Evolutionary conservation across 1,140 invertebrate genomes (phyloP).

Genomic region (Spodoptera litura): DNA sequence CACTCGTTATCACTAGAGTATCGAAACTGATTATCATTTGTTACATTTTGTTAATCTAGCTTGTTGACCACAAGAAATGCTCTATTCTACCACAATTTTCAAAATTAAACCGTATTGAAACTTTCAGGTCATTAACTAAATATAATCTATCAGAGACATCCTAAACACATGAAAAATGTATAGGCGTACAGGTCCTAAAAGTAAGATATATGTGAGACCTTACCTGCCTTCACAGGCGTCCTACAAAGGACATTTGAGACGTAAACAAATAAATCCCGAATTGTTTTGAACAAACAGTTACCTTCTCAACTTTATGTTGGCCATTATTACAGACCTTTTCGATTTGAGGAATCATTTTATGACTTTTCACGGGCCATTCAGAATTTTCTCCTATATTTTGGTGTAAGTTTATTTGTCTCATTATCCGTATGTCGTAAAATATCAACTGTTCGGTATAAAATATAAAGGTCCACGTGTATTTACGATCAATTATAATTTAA

Average conservation of each 20-base stretch:
- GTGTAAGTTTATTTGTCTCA: conserved; percentile 35
- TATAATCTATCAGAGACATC: no score
- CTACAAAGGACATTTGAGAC: conserved; percentile 18
- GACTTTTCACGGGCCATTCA: conserved; percentile 34
- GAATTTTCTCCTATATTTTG: conserved; percentile 18
- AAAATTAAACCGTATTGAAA: no score
- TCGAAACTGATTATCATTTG: no score
- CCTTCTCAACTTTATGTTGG: conserved; percentile 40
- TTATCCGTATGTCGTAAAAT: conserved; percentile 41
- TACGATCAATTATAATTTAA: conserved; percentile 47
- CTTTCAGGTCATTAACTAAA: no score
- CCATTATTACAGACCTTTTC: conserved; percentile 44
- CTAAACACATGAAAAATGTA: no score
- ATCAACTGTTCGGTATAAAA: conserved; percentile 40
- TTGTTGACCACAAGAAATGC: no score
- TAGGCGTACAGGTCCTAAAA: not conserved
- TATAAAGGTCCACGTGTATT: conserved; percentile 34
- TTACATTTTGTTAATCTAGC: no score
- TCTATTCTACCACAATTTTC: no score
- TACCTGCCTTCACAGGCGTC: conserved; percentile 31
- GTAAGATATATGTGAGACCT: conserved; percentile 11
- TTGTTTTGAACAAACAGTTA: conserved; percentile 42
- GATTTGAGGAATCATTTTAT: conserved; percentile 47
- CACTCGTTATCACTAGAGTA: no score
- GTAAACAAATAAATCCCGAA: conserved; percentile 48